These are phyloP conservation scores for Etia nguti DNA, from an alignment of 2,113 vertebrate genomes.

Conservation along the genomic window DNA sequence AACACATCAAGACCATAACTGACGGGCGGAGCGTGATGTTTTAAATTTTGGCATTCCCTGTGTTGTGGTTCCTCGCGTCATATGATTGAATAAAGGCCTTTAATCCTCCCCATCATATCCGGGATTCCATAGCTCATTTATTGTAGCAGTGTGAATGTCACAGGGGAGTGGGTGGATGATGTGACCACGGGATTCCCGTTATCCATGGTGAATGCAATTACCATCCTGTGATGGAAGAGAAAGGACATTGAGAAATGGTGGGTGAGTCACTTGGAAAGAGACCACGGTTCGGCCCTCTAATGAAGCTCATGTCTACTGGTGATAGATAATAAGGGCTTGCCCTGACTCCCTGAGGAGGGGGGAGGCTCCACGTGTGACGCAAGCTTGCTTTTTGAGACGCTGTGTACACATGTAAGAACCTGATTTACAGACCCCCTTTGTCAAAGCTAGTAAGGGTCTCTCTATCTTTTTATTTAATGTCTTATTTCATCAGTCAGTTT, in stretches of 20 bases:
- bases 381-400: not conserved
- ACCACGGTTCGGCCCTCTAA: constrained; percentile 15
- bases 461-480: not conserved
- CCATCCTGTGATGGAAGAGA: not conserved
- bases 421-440: not conserved
- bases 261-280: constrained; percentile 54
- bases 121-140: constrained; percentile 50
- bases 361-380: not conserved
- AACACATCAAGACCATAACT: not conserved
- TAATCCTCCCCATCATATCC: constrained; percentile 28
- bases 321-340: constrained; percentile 41
- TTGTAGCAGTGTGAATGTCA: constrained; percentile 45
- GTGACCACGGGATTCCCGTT: constrained; percentile 47
- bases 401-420: not conserved
- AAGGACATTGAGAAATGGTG: not conserved
- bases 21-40: not conserved
- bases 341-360: not conserved
- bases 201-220: constrained; percentile 56
- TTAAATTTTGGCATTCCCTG: not conserved
- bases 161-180: constrained; percentile 16
- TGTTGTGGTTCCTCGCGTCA: not conserved
- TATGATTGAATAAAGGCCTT: constrained; percentile 18
- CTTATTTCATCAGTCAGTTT: constrained; percentile 17
- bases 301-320: constrained; percentile 22
- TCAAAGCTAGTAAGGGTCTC: not conserved